These are phyloP conservation scores for Lophius americanus DNA, from an alignment of 2,797 vertebrate species.

Conservation along the genomic window DNA sequence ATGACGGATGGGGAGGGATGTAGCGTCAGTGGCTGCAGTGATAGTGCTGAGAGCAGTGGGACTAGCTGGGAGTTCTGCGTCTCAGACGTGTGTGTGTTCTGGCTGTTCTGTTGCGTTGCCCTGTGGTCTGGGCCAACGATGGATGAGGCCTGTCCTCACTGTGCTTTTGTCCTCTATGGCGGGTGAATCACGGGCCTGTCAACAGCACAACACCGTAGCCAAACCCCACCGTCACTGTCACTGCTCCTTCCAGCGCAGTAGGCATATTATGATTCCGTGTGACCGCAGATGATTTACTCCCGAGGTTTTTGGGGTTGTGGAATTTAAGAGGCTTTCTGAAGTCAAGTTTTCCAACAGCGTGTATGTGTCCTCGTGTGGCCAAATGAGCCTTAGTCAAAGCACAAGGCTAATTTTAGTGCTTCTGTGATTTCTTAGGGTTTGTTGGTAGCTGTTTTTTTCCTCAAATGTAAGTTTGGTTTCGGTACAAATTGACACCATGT, in stretches of 20 bases:
- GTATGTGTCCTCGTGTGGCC: conserved; percentile 53
- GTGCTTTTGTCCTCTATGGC: conserved; percentile 66
- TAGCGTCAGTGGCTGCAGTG: conserved; percentile 63
- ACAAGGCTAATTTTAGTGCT: conserved; percentile 29
- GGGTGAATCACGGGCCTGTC: conserved; percentile 67
- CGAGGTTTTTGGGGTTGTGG: conserved; percentile 54
- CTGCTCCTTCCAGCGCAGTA: conserved; percentile 32
- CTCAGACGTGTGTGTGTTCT: conserved; percentile 72
- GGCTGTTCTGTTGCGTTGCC: conserved; percentile 60
- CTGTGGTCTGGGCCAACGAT: conserved; percentile 67
- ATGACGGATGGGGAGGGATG: conserved; percentile 35
- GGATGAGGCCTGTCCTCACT: conserved; percentile 71
- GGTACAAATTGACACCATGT: conserved; percentile 64
- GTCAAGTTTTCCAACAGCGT: conserved; percentile 52
- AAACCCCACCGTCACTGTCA: conserved; percentile 16
- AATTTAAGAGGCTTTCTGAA: conserved; percentile 58
- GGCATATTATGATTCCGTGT: conserved; percentile 44
- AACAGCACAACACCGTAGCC: conserved; percentile 49
- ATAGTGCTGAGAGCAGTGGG: conserved; percentile 68
- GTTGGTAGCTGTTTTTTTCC: conserved; percentile 38
- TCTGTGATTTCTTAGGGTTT: conserved; percentile 31
- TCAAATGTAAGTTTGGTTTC: conserved; percentile 47
- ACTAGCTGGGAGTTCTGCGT: conserved; percentile 68
- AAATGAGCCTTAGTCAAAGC: conserved; percentile 44
- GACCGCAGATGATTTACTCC: conserved; percentile 47